Percentiles rank a stretch among this genome's conserved stretches.
These are phyloP conservation scores for Caenorhabditis tropicalis DNA, from an alignment of 1,140 invertebrate genomes.

Conservation along the genomic window DNA sequence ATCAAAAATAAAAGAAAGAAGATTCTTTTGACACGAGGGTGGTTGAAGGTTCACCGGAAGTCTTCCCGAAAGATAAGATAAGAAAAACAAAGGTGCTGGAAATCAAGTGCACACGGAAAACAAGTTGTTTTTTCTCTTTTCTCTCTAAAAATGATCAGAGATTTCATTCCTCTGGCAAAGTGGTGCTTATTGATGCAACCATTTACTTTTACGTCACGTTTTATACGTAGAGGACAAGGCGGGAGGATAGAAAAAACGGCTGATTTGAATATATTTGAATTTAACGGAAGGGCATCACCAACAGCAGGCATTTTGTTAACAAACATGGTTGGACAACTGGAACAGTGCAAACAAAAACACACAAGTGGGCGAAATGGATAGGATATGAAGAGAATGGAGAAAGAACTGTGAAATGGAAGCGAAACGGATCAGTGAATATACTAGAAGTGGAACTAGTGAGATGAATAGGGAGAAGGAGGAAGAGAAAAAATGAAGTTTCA, in stretches of 20 bases:
- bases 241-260: neutral
- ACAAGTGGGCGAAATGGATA: neutral
- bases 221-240: neutral
- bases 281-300: neutral
- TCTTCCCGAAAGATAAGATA: neutral
- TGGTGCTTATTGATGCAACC: neutral
- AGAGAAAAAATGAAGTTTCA: slow-evolving; percentile 3
- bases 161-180: neutral
- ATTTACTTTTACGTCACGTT: neutral
- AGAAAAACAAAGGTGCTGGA: slow-evolving; percentile 7
- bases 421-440: slow-evolving; percentile 3
- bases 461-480: neutral
- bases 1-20: neutral
- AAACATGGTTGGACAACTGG: slow-evolving; percentile 35
- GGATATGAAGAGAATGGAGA: neutral
- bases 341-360: slow-evolving; percentile 41
- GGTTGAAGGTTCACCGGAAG: neutral
- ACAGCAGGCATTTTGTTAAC: slow-evolving; percentile 18
- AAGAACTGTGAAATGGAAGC: slow-evolving; percentile 25
- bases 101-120: neutral
- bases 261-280: slow-evolving; percentile 39
- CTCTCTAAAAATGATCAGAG: neutral
- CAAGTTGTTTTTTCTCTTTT: slow-evolving; percentile 19
- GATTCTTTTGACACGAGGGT: neutral
- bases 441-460: slow-evolving; percentile 15